Evolutionary conservation across 2,113 vertebrate genomes (phyloP), one percentile per base, ranked within the genome.

Genomic region (Numenius arquata): DNA sequence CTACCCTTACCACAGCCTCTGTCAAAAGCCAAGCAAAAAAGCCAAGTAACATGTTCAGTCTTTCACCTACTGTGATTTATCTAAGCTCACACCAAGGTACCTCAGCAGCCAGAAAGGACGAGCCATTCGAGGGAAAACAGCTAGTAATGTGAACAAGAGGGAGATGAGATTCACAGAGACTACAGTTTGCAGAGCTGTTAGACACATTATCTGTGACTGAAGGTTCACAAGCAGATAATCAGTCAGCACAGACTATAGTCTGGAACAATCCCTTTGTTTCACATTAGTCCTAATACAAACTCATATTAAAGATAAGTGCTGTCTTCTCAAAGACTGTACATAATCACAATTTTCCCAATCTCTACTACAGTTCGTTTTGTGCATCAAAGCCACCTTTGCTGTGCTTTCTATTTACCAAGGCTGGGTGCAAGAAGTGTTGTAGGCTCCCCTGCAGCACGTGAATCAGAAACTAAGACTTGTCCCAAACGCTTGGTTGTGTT

Each of bases 251-350:
- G 41, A 9, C 58, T 45, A 25, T 13, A 85, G 68, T 66, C 88
- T 91, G 82, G 88, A 96, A 83, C 78, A 91, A 93, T 79, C 62
- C 53, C 70, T 94, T 91, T 89, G 68, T 91, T 74, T 88, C 82
- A 91, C 72, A 84, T 91, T 90, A 90, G 34, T 40, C 41, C 23
- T 68, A 34, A 74, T 14, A 74, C 55, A 58, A 77, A 63, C 38
- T 81, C 26, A 5, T 15, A n/a, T 61, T 61, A 70, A 61, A 68
- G 53, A 4, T 40, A n/a, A 89, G 19, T 48, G 48, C 25, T 88
- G 55, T 38, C 43, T 85, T 92, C 68, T 84, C n/a, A 56, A 95
- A 89, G 56, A 53, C 29, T 2, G 0, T 55, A 43, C 9, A 40
- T 63, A 87, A 95, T 92, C 80, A 87, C 25, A 41, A 7, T 87